Base-by-base conservation (phyloP, 35 echinoderm and acorn worm species). In the Hemicentrotus pulcherrimus region DNA sequence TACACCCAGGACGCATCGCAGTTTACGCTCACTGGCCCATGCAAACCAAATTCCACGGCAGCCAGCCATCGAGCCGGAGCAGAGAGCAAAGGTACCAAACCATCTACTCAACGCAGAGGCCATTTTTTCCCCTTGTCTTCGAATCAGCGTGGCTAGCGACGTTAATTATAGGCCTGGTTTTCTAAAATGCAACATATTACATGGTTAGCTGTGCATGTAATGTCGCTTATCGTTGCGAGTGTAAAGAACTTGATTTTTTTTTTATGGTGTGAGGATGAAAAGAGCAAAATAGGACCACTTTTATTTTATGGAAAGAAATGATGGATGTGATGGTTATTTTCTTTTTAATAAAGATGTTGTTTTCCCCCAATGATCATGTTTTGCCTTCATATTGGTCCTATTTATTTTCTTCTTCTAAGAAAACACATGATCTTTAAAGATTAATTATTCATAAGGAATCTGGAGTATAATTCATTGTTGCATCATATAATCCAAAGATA, bases 181-280 rank as follows among this genome's bases (percentile, higher is more conserved):
- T 90, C 46, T 45, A 90, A 90, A 90, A 90, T 90, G 88, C 88
- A 90, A 47, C 88, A 90, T 90, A 90, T 90, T 90, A 90, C 88
- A 90, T 90, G 88, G 88, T 90, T 28, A 45, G 24, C 88, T 47
- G 46, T 90, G 88, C 88, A 90, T 32, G 88, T 90, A 90, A 90
- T 90, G 32, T 47, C 46, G 32, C 32, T 90, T 90, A 90, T 47
- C 46, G 19, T 28, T 30, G 46, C 31, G 46, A 90, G 32, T 45
- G 32, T 11, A 47, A 46, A 32, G 88, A n/a, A 33, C 32, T 90
- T 90, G 88, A 90, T 90, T 90, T 90, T 32, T 90, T 90, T 90
- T 85, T 90, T 1, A 41, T 90, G 33, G 4, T 28, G 8, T 78
- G 28, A 3, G 65, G 65, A n/a, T 55, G n/a, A 7, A n/a, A 78